Evolutionary conservation across 2,888 invertebrate genomes (phyloP).

Genomic region (Aromia moschata): DNA sequence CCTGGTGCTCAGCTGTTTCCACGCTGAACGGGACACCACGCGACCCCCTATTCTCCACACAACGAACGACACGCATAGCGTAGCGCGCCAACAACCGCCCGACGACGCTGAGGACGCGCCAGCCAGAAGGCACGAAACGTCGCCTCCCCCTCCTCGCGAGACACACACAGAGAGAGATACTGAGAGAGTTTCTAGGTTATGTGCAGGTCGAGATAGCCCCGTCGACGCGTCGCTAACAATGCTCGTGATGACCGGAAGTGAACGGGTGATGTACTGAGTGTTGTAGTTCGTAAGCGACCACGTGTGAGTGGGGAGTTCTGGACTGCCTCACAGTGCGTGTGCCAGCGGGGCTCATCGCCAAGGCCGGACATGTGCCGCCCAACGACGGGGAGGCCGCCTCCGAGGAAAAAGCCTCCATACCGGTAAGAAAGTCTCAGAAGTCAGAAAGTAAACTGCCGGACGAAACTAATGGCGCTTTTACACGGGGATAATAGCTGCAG

Average conservation of each 20-base stretch:
- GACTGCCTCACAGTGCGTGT: conserved; percentile 64
- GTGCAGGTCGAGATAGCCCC: conserved; percentile 19
- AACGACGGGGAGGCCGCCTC: conserved; percentile 64
- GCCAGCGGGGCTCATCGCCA: conserved; percentile 63
- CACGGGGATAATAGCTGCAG: no score
- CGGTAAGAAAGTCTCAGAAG: no score
- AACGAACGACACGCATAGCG: no score
- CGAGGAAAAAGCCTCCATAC: conserved; percentile 64
- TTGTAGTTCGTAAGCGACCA: conserved; percentile 56
- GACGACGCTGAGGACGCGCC: no score
- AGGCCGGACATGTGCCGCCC: conserved; percentile 64
- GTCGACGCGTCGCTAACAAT: conserved; percentile 1
- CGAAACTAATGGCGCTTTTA: no score
- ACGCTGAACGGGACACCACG: conserved; percentile 47
- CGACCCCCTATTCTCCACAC: conserved; percentile 42
- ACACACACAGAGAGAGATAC: no score
- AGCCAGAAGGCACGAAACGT: no score
- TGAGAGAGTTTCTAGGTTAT: conserved; percentile 29
- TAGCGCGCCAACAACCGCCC: no score
- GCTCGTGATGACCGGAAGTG: conserved; percentile 21
- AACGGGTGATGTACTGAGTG: conserved; percentile 56
- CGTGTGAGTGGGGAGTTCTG: conserved; percentile 60
- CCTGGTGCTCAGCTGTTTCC: conserved; percentile 60
- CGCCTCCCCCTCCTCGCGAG: no score
- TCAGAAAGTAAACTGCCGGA: no score